These are phyloP conservation scores for Apodemia zela DNA, from an alignment of 2,888 invertebrate species.

Conservation along the genomic window DNA sequence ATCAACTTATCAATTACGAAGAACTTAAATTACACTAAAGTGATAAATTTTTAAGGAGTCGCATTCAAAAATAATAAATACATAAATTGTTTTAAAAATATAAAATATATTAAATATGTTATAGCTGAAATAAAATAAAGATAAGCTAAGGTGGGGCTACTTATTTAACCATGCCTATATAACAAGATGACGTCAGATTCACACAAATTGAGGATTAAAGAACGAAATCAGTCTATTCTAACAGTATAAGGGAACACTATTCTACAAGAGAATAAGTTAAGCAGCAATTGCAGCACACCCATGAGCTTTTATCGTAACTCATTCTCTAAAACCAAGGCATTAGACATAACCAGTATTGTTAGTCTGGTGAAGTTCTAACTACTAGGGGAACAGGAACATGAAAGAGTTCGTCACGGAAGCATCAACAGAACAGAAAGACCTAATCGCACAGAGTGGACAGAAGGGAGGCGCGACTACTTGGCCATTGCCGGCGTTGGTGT, in stretches of 20 bases:
- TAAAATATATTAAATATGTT: background rate
- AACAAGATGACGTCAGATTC: background rate
- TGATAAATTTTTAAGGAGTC: background rate
- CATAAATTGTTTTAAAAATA: background rate
- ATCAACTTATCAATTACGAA: background rate
- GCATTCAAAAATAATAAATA: background rate
- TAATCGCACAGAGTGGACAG: conserved; percentile 76
- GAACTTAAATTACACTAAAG: background rate
- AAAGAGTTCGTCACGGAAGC: conserved; percentile 61
- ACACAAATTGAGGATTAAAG: background rate
- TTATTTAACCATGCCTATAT: conserved; percentile 19
- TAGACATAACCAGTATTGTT: conserved; percentile 20
- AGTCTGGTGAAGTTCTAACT: conserved; percentile 50
- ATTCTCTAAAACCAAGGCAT: conserved; percentile 37
- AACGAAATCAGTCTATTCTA: conserved; percentile 10
- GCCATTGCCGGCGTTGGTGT: conserved; percentile 72
- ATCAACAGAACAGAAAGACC: conserved; percentile 74
- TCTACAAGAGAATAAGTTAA: conserved; percentile 58
- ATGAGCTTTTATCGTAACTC: conserved; percentile 38
- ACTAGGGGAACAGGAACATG: conserved; percentile 59
- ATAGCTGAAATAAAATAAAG: conserved; percentile 5
- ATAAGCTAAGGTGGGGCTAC: conserved; percentile 20
- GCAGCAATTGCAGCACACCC: conserved; percentile 32
- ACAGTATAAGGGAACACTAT: conserved; percentile 42
- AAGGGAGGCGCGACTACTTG: conserved; percentile 79